Percentiles rank a stretch among this genome's conserved stretches.
Evolutionary conservation across 2,113 vertebrate species (phyloP).

Genomic region (Gymnarchus niloticus): DNA sequence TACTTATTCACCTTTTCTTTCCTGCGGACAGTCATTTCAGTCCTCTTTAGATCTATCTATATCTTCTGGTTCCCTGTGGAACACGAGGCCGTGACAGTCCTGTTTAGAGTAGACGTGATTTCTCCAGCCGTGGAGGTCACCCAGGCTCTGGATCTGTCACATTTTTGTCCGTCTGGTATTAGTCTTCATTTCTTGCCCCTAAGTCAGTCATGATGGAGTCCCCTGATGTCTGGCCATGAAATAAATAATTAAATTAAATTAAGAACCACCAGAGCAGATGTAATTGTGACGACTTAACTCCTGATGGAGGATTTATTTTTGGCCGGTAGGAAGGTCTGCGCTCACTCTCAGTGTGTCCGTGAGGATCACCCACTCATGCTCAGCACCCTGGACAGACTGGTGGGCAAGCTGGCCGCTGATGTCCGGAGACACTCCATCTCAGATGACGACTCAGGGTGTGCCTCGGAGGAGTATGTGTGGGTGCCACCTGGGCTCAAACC

Average conservation of each 20-base stretch:
- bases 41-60: too few relatives aligned
- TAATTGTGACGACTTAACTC: neutral
- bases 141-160: neutral
- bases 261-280: neutral
- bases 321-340: conserved; percentile 57
- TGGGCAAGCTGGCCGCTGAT: conserved; percentile 69
- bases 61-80: too few relatives aligned
- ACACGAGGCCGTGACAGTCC: too few relatives aligned
- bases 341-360: conserved; percentile 58
- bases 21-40: neutral
- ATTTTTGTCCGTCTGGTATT: neutral
- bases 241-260: neutral
- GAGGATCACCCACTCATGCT: conserved; percentile 53
- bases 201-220: neutral
- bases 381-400: conserved; percentile 52
- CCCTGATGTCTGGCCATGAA: neutral
- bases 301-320: neutral
- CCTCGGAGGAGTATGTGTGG: conserved; percentile 91
- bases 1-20: neutral
- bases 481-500: conserved; percentile 85
- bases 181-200: neutral
- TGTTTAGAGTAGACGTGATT: too few relatives aligned
- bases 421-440: conserved; percentile 92
- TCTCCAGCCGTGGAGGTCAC: too few relatives aligned
- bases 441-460: conserved; percentile 89